Evolutionary conservation across 1,140 invertebrate genomes (phyloP).

Genomic region (Telenomus remus): DNA sequence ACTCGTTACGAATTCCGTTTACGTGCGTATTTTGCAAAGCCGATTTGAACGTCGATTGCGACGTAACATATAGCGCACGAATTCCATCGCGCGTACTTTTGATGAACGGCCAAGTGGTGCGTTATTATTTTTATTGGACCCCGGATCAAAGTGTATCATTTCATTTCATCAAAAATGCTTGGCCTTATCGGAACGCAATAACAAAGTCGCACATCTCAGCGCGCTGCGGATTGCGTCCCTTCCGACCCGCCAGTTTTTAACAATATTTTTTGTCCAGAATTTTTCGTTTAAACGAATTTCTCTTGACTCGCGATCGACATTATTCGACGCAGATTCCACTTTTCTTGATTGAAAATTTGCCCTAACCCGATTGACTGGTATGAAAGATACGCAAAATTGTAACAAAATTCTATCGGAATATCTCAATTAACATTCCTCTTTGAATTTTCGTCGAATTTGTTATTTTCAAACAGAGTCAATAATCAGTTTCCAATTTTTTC

Average conservation of each 20-base stretch:
- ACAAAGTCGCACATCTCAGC: constrained; percentile 5
- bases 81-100: constrained; percentile 5
- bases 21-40: not conserved
- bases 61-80: not conserved
- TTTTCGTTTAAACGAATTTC: not conserved
- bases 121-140: constrained; percentile 17
- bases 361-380: too few relatives aligned
- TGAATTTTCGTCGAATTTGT: too few relatives aligned
- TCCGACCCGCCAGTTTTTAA: too few relatives aligned
- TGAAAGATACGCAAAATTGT: too few relatives aligned
- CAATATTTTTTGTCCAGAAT: not conserved
- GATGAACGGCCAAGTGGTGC: constrained; percentile 2
- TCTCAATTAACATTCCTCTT: too few relatives aligned
- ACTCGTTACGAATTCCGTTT: too few relatives aligned
- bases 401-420: too few relatives aligned
- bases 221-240: not conserved
- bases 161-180: constrained; percentile 9
- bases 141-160: constrained; percentile 10
- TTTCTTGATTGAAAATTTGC: too few relatives aligned
- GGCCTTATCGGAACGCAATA: constrained; percentile 1
- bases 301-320: too few relatives aligned
- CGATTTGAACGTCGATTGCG: not conserved
- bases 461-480: too few relatives aligned
- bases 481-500: too few relatives aligned
- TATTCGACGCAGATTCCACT: too few relatives aligned